Conservation (phyloP, 2,888 invertebrate species). For the Pasiphila rectangulata region DNA sequence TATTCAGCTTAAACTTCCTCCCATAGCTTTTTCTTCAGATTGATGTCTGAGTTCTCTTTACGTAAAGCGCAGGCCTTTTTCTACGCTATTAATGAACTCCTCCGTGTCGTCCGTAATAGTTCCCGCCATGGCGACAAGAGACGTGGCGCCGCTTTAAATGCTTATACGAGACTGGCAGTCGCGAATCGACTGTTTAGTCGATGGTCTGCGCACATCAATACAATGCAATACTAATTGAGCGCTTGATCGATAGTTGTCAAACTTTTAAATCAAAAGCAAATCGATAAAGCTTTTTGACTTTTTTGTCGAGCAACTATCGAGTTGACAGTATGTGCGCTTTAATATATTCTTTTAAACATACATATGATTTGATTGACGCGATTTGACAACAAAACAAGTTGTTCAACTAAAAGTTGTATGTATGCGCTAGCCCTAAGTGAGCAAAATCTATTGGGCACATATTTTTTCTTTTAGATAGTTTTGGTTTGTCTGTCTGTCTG, state of each 20-base stretch:
- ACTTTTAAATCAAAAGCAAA: constrained; percentile 11
- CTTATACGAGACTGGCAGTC: background rate
- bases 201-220: constrained; percentile 16
- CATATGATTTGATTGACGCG: no score
- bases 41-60: background rate
- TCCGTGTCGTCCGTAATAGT: constrained; percentile 1
- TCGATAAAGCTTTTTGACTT: constrained; percentile 9
- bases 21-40: background rate
- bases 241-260: constrained; percentile 8
- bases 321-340: constrained; percentile 12
- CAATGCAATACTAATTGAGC: constrained; percentile 11
- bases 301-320: constrained; percentile 14
- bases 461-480: no score
- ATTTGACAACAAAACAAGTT: constrained; percentile 6
- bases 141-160: constrained; percentile 23
- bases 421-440: constrained; percentile 7
- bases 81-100: background rate
- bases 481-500: no score
- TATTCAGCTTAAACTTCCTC: no score
- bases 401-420: constrained; percentile 8
- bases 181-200: constrained; percentile 16
- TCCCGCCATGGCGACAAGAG: constrained; percentile 1
- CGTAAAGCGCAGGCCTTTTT: background rate
- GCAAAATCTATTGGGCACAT: no score
- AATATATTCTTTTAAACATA: no score